phyloP scores from a whole-genome alignment of 2,797 vertebrate species.

The Emys orbicularis region DNA sequence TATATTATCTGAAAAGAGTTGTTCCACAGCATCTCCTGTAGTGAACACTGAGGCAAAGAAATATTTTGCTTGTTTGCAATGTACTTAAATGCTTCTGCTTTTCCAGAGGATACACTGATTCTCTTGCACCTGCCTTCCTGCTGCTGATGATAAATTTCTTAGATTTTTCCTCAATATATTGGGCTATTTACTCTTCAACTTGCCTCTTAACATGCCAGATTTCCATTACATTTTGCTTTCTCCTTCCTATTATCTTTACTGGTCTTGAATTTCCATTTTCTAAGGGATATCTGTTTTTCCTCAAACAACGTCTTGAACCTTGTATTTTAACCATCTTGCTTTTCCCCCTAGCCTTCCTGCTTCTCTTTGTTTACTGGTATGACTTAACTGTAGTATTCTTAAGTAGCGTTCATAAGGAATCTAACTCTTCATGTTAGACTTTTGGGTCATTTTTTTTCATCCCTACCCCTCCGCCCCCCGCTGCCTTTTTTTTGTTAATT shows the following conservation, averaged over 20 bases:
- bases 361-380: background rate
- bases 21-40: background rate
- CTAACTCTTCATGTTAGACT: background rate
- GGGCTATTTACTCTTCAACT: background rate
- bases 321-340: background rate
- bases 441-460: background rate
- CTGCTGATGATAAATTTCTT: background rate
- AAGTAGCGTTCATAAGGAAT: background rate
- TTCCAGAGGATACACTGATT: background rate
- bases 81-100: background rate
- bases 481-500: too few species aligned
- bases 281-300: background rate
- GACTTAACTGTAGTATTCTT: background rate
- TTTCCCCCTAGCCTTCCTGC: background rate
- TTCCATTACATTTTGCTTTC: background rate
- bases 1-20: background rate
- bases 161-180: background rate
- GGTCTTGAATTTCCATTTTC: background rate
- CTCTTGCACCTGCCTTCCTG: background rate
- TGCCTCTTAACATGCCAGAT: background rate
- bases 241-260: background rate
- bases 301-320: constrained; percentile 3
- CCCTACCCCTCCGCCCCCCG: too few species aligned
- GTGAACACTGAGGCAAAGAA: background rate
- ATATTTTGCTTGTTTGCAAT: background rate